These are phyloP conservation scores for Tricholauxania praeusta DNA, from an alignment of 2,888 invertebrate genomes.

Conservation along the genomic window DNA sequence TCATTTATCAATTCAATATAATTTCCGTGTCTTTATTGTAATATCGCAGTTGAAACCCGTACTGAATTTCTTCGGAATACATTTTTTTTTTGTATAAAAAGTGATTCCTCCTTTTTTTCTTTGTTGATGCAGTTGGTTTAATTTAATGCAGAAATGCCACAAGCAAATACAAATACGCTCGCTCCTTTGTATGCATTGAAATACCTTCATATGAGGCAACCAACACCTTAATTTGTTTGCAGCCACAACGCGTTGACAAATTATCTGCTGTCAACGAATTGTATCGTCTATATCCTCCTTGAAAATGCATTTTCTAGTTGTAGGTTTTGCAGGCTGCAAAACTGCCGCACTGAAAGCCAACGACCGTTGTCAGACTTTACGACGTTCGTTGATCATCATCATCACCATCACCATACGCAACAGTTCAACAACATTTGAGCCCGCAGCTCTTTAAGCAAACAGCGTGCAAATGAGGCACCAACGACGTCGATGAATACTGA, in stretches of 20 bases:
- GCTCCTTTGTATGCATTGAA: background rate
- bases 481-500: background rate
- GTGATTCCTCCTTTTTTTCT: no score
- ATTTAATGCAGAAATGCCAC: background rate
- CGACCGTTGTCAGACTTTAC: conserved; percentile 3
- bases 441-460: conserved; percentile 16
- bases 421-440: conserved; percentile 22
- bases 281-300: background rate
- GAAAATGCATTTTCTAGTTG: conserved; percentile 17
- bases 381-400: background rate
- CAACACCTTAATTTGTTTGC: background rate
- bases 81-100: no score
- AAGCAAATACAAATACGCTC: background rate
- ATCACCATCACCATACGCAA: background rate
- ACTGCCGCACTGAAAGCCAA: background rate
- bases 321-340: background rate
- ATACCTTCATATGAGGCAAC: background rate
- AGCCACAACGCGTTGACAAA: conserved; percentile 1
- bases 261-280: conserved; percentile 24
- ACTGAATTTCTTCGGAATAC: no score
- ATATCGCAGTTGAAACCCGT: no score
- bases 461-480: conserved; percentile 14
- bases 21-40: no score
- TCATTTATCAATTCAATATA: no score
- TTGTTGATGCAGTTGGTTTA: background rate